Conservation (phyloP, 2,888 invertebrate species). For the Acanthosepion lycidas region DNA sequence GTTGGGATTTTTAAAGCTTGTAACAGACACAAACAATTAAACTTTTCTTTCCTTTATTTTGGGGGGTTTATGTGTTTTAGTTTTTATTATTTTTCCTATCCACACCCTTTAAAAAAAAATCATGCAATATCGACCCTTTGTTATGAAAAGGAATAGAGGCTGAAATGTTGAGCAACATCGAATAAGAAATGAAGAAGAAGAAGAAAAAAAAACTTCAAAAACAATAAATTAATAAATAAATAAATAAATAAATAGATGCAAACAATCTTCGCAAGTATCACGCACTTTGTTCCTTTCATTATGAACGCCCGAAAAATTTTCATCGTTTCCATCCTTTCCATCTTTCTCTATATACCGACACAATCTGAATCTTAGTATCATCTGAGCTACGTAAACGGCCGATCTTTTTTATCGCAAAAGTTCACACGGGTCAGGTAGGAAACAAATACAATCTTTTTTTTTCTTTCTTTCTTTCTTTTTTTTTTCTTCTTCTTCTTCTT, state of each 20-base stretch:
- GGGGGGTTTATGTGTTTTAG: accelerated
- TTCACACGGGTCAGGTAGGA: too few species aligned
- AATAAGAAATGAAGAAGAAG: background rate
- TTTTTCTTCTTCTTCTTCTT: background rate
- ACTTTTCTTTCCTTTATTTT: background rate
- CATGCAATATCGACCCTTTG: constrained; percentile 1
- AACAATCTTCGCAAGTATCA: background rate
- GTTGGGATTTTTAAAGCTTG: background rate
- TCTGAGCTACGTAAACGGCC: background rate
- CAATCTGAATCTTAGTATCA: background rate
- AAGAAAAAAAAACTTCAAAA: background rate
- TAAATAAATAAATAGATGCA: too few species aligned
- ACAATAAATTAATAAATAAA: background rate
- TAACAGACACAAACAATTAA: constrained; percentile 33
- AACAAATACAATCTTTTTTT: too few species aligned
- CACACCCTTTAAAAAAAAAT: background rate
- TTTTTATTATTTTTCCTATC: background rate
- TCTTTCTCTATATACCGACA: background rate
- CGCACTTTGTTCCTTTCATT: background rate
- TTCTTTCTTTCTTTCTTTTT: background rate
- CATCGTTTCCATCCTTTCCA: too few species aligned
- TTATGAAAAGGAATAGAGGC: background rate
- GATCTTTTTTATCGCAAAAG: background rate
- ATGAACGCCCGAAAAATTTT: too few species aligned
- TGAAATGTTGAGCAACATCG: background rate